Evolutionary conservation across 2,113 vertebrate genomes (phyloP), one percentile per base, ranked within the genome.

Genomic region (Apodemus sylvaticus): DNA sequence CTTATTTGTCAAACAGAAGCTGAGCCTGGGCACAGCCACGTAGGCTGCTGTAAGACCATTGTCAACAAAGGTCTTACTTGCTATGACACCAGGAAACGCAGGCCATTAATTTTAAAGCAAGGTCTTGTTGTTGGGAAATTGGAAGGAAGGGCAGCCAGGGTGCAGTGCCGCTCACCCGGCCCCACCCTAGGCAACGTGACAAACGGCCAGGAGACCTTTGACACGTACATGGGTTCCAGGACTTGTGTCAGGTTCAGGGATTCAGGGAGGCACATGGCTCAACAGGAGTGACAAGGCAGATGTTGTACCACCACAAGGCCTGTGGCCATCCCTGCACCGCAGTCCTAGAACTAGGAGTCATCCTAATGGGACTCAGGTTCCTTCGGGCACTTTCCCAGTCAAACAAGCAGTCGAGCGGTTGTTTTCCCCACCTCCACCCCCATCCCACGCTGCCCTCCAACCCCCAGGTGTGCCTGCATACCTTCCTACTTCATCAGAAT

Each of bases 1-100:
- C 3, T 55, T 87, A 66, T 93, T 89, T 92, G 96, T 96, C 93
- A 92, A 31, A 77, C 87, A 91, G 68, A 76, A 77, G 89, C 95
- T 55, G 55, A 92, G 94, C 71, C 62, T 7, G 89, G 83, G 70
- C 29, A 12, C 45, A 24, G 93, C 93, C 94, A 55, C 29, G 3
- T 71, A 17, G 2, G 16, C 58, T 0, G 29, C 73, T 17, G 13
- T 36, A 19, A 64, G 39, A 71, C 90, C 89, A 58, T 9, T 24
- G 64, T 82, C 85, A 2, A 58, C 92, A n/a, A 66, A 51, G 64
- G 45, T n/a, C 87, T 42, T 1, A 1, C 88, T 68, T 4, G 74
- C 90, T 20, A 0, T n/a, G 79, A 92, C 92, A 90, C 93, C 90
- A 93, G 91, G 96, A 93, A 94, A 87, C 1, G 48, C 0, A 0